phyloP scores from a whole-genome alignment of 2,113 vertebrate species.

The Neolamprologus tretocephalus region DNA sequence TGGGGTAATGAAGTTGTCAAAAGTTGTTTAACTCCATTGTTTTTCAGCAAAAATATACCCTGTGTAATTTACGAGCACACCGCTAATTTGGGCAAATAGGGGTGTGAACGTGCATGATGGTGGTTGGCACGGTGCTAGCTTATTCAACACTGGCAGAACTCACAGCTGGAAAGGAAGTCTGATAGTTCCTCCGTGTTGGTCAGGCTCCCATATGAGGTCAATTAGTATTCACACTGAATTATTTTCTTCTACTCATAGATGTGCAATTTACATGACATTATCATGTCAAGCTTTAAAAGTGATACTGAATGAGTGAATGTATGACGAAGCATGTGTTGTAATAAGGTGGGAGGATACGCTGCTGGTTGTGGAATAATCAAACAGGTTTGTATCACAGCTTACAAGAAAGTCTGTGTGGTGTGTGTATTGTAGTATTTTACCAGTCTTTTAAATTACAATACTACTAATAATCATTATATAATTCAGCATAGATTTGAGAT shows the following conservation, averaged over 20 bases:
- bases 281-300: neutral
- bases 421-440: neutral
- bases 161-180: neutral
- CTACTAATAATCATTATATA: neutral
- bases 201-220: neutral
- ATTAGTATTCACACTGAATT: neutral
- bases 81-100: slow-evolving; percentile 9
- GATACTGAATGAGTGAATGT: neutral
- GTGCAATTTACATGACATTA: neutral
- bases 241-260: neutral
- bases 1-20: slow-evolving; percentile 36
- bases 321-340: neutral
- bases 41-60: neutral
- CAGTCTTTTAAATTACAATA: neutral
- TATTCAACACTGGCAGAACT: neutral
- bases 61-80: slow-evolving; percentile 15
- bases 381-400: neutral
- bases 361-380: neutral
- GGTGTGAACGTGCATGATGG: neutral
- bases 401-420: neutral
- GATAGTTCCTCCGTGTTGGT: neutral
- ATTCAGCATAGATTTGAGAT: neutral
- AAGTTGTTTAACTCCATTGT: slow-evolving; percentile 29
- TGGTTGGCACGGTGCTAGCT: neutral
- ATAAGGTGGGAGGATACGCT: neutral